These are phyloP conservation scores for Shargacucullia verbasci DNA, from an alignment of 2,888 invertebrate species.

Conservation along the genomic window DNA sequence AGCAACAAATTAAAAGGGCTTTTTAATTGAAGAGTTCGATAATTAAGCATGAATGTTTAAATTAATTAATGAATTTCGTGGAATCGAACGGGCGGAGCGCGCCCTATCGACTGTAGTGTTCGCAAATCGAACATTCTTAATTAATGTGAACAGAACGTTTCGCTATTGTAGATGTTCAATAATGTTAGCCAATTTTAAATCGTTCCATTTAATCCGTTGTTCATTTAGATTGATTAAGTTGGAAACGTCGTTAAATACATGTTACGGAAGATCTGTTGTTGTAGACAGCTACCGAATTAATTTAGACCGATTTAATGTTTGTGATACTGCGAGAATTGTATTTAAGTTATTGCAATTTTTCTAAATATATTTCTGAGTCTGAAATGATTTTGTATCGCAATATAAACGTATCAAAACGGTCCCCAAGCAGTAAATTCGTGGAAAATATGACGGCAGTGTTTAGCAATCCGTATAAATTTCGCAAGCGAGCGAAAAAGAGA, in stretches of 20 bases:
- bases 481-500: slow-evolving; percentile 74
- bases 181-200: slow-evolving; percentile 70
- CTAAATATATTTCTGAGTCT: slow-evolving; percentile 12
- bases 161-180: slow-evolving; percentile 73
- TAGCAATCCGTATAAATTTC: slow-evolving; percentile 69
- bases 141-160: slow-evolving; percentile 80
- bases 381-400: slow-evolving; percentile 24
- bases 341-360: slow-evolving; percentile 3
- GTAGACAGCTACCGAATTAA: slow-evolving; percentile 33
- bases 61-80: slow-evolving; percentile 84
- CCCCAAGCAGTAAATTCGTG: slow-evolving; percentile 47
- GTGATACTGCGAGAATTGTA: slow-evolving; percentile 5
- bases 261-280: slow-evolving; percentile 41
- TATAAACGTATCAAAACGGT: slow-evolving; percentile 35
- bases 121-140: slow-evolving; percentile 79
- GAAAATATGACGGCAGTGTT: slow-evolving; percentile 61
- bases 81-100: slow-evolving; percentile 65
- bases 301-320: slow-evolving; percentile 26
- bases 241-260: slow-evolving; percentile 50
- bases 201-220: slow-evolving; percentile 61
- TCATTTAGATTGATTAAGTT: slow-evolving; percentile 64
- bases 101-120: slow-evolving; percentile 65
- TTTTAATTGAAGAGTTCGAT: slow-evolving; percentile 86
- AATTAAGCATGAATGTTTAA: slow-evolving; percentile 87
- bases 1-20: slow-evolving; percentile 82